Evolutionary conservation across 2,113 vertebrate genomes (phyloP).

Genomic region (Plotosus lineatus): DNA sequence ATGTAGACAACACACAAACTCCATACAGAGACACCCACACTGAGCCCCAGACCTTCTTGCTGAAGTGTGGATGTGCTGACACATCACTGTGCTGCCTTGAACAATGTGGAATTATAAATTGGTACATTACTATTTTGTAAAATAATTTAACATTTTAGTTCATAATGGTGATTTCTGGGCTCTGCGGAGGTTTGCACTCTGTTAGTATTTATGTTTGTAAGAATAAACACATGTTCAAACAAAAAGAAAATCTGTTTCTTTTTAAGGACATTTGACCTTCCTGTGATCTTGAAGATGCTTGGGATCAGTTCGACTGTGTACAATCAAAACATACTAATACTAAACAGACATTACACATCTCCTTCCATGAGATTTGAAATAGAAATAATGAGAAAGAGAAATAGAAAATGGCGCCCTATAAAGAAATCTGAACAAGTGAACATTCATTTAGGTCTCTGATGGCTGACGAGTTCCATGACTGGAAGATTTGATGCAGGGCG

Average conservation of each 20-base stretch:
- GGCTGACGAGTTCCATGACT: background rate
- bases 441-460: background rate
- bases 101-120: no score
- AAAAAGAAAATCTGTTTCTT: background rate
- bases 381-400: background rate
- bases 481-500: background rate
- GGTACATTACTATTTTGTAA: no score
- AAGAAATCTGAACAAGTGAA: background rate
- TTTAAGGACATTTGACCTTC: background rate
- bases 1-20: no score
- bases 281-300: background rate
- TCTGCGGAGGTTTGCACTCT: no score
- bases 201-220: no score
- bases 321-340: background rate
- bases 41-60: no score
- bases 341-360: background rate
- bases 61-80: no score
- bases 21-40: no score
- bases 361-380: background rate
- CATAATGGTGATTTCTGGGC: no score
- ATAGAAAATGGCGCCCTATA: background rate
- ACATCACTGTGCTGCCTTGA: no score
- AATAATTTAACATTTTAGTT: no score
- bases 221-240: no score
- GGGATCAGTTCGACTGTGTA: background rate